These are phyloP conservation scores for Romanogobio albipinnatus DNA, from an alignment of 2,113 vertebrate genomes.

Conservation along the genomic window DNA sequence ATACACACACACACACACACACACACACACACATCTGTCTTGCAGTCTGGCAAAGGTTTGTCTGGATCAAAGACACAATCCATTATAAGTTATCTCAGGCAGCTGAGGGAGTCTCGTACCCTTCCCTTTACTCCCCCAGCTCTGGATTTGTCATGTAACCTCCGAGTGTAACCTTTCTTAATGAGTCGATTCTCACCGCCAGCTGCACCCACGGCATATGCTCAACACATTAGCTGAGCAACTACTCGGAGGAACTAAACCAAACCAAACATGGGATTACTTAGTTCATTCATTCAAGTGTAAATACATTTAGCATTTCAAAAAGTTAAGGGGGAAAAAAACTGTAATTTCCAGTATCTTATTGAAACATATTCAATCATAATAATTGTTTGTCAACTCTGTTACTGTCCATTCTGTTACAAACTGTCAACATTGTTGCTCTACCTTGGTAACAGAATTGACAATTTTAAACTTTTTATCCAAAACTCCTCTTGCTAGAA, in stretches of 20 bases:
- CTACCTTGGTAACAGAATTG: no score
- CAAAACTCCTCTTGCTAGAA: no score
- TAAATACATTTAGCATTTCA: no score
- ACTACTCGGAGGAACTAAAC: neutral
- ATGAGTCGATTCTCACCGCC: conserved; percentile 35
- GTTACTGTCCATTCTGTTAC: no score
- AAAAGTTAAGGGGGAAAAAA: no score
- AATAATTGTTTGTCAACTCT: no score
- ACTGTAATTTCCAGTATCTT: no score
- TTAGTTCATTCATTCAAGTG: no score
- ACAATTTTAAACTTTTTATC: no score
- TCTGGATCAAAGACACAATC: conserved; percentile 42
- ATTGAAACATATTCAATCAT: no score
- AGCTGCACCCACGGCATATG: neutral
- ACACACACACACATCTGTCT: conserved; percentile 26
- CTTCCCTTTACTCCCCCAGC: conserved; percentile 1
- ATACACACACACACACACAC: conserved; percentile 33
- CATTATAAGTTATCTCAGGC: conserved; percentile 24
- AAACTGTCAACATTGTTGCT: no score
- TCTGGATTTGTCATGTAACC: conserved; percentile 26
- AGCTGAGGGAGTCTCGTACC: conserved; percentile 7
- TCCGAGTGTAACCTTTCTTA: neutral
- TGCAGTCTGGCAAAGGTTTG: neutral
- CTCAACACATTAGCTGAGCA: neutral
- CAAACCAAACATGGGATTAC: neutral